phyloP scores from a whole-genome alignment of 2,113 vertebrate genomes.

The Girardinichthys multiradiatus region DNA sequence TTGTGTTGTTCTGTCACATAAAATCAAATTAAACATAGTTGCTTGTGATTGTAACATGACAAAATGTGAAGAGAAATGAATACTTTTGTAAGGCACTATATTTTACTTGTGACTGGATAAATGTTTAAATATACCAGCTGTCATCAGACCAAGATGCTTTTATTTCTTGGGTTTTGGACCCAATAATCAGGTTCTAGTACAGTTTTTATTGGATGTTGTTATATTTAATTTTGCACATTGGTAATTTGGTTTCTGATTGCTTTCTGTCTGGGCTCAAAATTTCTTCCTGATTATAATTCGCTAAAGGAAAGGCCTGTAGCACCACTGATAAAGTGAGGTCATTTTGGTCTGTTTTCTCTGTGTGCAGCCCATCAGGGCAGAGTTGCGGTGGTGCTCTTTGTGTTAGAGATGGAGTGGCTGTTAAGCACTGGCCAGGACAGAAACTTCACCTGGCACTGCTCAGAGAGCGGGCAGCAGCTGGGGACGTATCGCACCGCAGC shows the following conservation, averaged over 20 bases:
- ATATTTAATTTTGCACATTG: too few species aligned
- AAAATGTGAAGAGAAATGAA: neutral
- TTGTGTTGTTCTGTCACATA: neutral
- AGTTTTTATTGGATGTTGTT: neutral
- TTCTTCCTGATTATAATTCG: neutral
- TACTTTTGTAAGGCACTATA: neutral
- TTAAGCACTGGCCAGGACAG: slow-evolving; percentile 96
- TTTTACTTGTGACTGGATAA: too few species aligned
- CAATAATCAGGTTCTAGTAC: neutral
- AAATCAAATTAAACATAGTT: neutral
- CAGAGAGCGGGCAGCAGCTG: slow-evolving; percentile 91
- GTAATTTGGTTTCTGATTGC: too few species aligned
- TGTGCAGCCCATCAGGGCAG: slow-evolving; percentile 90
- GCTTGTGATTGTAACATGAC: neutral
- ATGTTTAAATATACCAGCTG: too few species aligned
- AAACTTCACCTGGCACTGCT: slow-evolving; percentile 95
- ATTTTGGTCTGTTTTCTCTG: slow-evolving; percentile 11
- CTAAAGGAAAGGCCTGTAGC: neutral
- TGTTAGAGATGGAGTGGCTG: slow-evolving; percentile 98
- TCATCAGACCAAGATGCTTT: too few species aligned
- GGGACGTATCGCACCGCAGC: slow-evolving; percentile 90
- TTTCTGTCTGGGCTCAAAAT: neutral
- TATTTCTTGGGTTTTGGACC: neutral
- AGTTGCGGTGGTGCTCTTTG: slow-evolving; percentile 93
- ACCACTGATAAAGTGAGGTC: neutral